Evolutionary conservation across 2,888 invertebrate genomes (phyloP).

Genomic region (Eucriotettix oculatus): DNA sequence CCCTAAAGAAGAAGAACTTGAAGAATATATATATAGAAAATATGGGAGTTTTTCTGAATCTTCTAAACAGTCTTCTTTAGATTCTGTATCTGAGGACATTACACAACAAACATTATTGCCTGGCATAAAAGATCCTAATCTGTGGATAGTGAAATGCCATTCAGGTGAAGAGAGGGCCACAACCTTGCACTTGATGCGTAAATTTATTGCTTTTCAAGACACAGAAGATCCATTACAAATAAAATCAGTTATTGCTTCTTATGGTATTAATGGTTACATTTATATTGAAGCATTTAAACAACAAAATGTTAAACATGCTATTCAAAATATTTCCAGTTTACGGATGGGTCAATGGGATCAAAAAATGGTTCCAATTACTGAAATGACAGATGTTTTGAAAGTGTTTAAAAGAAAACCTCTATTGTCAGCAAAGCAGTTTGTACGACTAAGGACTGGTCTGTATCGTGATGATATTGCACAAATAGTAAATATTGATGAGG

Average conservation of each 20-base stretch:
- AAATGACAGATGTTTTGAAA: slow-evolving; percentile 96
- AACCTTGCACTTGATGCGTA: slow-evolving; percentile 83
- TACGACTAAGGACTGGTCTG: slow-evolving; percentile 62
- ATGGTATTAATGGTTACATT: slow-evolving; percentile 92
- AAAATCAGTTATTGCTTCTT: slow-evolving; percentile 91
- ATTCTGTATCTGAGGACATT: slow-evolving; percentile 95
- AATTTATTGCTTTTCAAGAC: slow-evolving; percentile 76
- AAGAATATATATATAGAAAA: slow-evolving; percentile 85
- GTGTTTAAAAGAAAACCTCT: slow-evolving; percentile 93
- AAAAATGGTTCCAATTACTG: slow-evolving; percentile 97
- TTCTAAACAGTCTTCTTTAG: slow-evolving; percentile 78
- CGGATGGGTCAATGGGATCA: slow-evolving; percentile 89
- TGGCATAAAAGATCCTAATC: slow-evolving; percentile 95
- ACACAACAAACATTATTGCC: slow-evolving; percentile 93
- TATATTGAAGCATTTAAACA: slow-evolving; percentile 97
- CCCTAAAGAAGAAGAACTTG: slow-evolving; percentile 92
- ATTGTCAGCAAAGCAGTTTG: slow-evolving; percentile 91
- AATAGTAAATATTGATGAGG: slow-evolving; percentile 94
- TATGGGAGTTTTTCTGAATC: slow-evolving; percentile 84
- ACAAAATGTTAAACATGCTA: slow-evolving; percentile 89
- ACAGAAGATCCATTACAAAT: slow-evolving; percentile 79
- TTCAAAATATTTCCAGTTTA: slow-evolving; percentile 82
- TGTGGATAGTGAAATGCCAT: slow-evolving; percentile 98
- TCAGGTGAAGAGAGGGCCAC: slow-evolving; percentile 95
- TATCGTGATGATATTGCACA: slow-evolving; percentile 77